Evolutionary conservation across 1,140 invertebrate genomes (phyloP).

Genomic region (Drosophila hydei): DNA sequence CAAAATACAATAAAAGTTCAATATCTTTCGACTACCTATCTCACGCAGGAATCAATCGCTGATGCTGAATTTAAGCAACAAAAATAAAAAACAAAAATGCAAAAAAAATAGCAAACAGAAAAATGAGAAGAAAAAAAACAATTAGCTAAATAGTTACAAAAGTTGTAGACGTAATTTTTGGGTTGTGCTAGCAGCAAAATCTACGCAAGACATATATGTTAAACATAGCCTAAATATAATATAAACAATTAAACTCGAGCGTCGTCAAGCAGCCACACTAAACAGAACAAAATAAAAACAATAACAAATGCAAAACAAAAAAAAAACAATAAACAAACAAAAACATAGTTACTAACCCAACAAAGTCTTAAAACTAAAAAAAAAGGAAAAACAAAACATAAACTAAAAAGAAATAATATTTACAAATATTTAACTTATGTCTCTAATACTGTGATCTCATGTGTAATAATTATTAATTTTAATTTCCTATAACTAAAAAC

Average conservation of each 20-base stretch:
- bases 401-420: constrained; percentile 40
- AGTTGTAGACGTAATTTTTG: constrained; percentile 64
- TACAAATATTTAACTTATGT: constrained; percentile 83
- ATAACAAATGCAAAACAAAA: constrained; percentile 28
- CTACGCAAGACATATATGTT: constrained; percentile 71
- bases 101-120: constrained; percentile 8
- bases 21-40: constrained; percentile 11
- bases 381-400: constrained; percentile 23
- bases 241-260: constrained; percentile 18
- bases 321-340: constrained; percentile 48
- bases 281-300: constrained; percentile 24
- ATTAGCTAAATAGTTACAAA: constrained; percentile 48
- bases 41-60: constrained; percentile 59
- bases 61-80: constrained; percentile 68
- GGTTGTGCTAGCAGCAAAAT: constrained; percentile 66
- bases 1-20: constrained; percentile 27
- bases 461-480: constrained; percentile 84
- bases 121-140: constrained; percentile 9
- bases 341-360: constrained; percentile 71
- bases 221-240: constrained; percentile 51
- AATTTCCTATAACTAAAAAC: constrained; percentile 73
- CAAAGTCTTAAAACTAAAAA: constrained; percentile 56
- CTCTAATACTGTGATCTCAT: constrained; percentile 84
- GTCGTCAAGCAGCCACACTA: constrained; percentile 18
- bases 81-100: constrained; percentile 5